Evolutionary conservation across 2,797 vertebrate species (phyloP).

Genomic region (Furcifer pardalis): DNA sequence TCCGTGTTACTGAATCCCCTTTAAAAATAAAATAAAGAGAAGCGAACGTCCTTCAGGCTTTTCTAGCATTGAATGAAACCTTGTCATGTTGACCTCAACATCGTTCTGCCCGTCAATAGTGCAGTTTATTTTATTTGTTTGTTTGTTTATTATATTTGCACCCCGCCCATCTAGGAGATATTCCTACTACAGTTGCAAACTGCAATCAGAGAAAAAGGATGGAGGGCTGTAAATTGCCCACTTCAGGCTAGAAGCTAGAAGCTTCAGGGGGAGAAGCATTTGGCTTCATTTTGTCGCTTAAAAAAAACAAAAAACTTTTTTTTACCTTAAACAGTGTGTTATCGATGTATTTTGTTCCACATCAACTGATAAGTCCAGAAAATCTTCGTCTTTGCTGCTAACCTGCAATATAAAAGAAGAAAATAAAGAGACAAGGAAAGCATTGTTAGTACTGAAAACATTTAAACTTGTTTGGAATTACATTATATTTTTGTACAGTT

Average conservation of each 20-base stretch:
- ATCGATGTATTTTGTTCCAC: slow-evolving; percentile 95
- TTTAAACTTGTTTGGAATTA: too few relatives aligned
- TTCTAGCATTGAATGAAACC: neutral
- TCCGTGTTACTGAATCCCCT: slow-evolving; percentile 94
- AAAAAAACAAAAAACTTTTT: too few relatives aligned
- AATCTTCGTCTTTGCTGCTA: slow-evolving; percentile 95
- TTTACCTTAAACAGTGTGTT: slow-evolving; percentile 90
- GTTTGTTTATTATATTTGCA: too few relatives aligned
- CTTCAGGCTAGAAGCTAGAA: neutral
- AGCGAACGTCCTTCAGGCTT: neutral
- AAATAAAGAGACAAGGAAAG: neutral
- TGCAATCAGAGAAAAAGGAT: too few relatives aligned
- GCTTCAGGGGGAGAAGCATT: neutral
- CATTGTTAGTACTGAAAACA: neutral
- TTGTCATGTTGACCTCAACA: neutral
- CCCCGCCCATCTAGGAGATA: too few relatives aligned
- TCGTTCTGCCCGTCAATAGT: too few relatives aligned
- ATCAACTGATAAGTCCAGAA: slow-evolving; percentile 91
- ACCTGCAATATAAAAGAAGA: slow-evolving; percentile 75
- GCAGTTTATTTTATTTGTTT: too few relatives aligned
- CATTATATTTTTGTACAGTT: too few relatives aligned
- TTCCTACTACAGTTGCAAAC: neutral
- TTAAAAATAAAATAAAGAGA: slow-evolving; percentile 42
- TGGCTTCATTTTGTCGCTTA: neutral
- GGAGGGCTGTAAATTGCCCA: neutral